These are phyloP conservation scores for Nowickia ferox DNA, from an alignment of 2,888 invertebrate genomes.

Conservation along the genomic window DNA sequence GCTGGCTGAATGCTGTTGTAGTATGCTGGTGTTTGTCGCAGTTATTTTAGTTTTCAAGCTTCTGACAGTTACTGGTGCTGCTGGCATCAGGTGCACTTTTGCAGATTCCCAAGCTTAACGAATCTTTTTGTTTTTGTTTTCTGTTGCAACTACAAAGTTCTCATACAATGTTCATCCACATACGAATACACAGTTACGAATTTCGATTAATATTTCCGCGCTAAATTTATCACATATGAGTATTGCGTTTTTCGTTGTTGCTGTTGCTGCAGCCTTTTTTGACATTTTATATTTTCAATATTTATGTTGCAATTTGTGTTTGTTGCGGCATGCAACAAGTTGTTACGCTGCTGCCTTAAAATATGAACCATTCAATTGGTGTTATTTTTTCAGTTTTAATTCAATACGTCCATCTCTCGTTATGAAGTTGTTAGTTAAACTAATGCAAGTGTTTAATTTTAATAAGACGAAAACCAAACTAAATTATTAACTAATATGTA, in stretches of 20 bases:
- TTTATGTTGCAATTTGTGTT: slow-evolving; percentile 62
- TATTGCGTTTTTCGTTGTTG: slow-evolving; percentile 10
- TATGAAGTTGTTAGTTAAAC: slow-evolving; percentile 53
- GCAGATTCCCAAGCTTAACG: slow-evolving; percentile 66
- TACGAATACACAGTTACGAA: slow-evolving; percentile 12
- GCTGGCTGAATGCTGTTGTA: slow-evolving; percentile 12
- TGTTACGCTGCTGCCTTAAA: slow-evolving; percentile 61
- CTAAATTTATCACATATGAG: slow-evolving; percentile 41
- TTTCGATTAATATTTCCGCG: slow-evolving; percentile 63
- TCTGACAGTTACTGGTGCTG: slow-evolving; percentile 41
- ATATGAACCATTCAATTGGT: slow-evolving; percentile 17
- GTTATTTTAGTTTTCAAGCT: slow-evolving; percentile 52
- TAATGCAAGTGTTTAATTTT: slow-evolving; percentile 64
- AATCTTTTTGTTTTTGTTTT: background rate
- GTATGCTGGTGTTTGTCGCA: background rate
- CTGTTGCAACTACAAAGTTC: slow-evolving; percentile 43
- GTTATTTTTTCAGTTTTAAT: slow-evolving; percentile 19
- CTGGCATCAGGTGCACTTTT: slow-evolving; percentile 71
- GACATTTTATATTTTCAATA: slow-evolving; percentile 65
- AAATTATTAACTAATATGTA: slow-evolving; percentile 59
- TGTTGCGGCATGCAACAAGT: slow-evolving; percentile 63
- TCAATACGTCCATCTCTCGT: slow-evolving; percentile 14
- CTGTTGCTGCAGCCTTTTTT: slow-evolving; percentile 23
- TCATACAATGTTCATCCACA: slow-evolving; percentile 29
- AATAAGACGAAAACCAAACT: background rate